These are phyloP conservation scores for Eleginops maclovinus DNA, from an alignment of 2,113 vertebrate species.

Conservation along the genomic window DNA sequence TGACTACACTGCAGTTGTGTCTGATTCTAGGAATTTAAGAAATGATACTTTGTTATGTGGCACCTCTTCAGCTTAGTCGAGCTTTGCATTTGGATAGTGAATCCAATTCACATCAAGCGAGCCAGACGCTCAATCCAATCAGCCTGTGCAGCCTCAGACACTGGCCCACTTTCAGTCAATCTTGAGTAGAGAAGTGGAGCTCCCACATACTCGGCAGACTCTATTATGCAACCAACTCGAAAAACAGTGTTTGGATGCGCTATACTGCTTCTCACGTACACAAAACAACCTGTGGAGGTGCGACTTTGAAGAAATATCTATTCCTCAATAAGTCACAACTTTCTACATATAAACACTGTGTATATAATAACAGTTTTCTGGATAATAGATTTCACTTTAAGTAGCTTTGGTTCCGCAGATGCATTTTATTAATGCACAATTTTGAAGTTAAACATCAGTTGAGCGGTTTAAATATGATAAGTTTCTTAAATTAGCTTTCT, in stretches of 20 bases:
- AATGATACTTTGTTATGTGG: neutral
- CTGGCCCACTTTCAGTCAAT: constrained; percentile 74
- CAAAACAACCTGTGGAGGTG: constrained; percentile 36
- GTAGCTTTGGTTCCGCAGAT: neutral
- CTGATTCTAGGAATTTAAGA: neutral
- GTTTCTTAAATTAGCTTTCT: neutral
- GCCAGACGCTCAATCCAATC: constrained; percentile 54
- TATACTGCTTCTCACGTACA: constrained; percentile 52
- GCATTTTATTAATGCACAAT: neutral
- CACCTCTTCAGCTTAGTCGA: neutral
- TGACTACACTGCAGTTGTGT: neutral
- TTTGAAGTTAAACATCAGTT: neutral
- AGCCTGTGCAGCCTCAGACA: constrained; percentile 55
- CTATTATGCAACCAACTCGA: constrained; percentile 64
- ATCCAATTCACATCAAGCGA: constrained; percentile 20
- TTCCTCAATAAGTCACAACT: neutral
- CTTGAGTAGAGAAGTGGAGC: constrained; percentile 63
- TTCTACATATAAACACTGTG: neutral
- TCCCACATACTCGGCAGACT: constrained; percentile 72
- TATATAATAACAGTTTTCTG: neutral
- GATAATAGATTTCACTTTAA: neutral
- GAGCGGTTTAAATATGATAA: neutral
- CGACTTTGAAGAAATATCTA: constrained; percentile 19
- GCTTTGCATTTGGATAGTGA: constrained; percentile 22
- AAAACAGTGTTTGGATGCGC: constrained; percentile 41